Percentiles rank a stretch among this genome's conserved stretches.
These are phyloP conservation scores for Epinephelus fuscoguttatus DNA, from an alignment of 2,113 vertebrate genomes.

Conservation along the genomic window DNA sequence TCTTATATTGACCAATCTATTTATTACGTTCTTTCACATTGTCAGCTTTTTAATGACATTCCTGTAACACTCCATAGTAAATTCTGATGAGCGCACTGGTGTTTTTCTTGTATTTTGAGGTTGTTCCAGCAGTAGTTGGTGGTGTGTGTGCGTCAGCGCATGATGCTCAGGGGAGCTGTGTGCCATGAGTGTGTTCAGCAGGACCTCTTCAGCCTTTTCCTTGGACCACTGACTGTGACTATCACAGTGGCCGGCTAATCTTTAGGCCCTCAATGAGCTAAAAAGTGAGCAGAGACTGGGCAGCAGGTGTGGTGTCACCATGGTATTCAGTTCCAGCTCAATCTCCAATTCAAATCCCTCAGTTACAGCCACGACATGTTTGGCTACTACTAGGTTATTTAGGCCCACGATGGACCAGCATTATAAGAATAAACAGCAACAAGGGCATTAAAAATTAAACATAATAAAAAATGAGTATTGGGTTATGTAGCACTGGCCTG, in stretches of 20 bases:
- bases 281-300: constrained; percentile 20
- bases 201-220: constrained; percentile 42
- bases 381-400: neutral
- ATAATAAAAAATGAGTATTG: neutral
- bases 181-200: constrained; percentile 20
- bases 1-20: neutral
- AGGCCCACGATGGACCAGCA: neutral
- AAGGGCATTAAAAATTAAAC: neutral
- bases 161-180: constrained; percentile 1
- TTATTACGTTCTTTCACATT: neutral
- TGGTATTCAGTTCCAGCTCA: constrained; percentile 18
- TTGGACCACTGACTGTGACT: constrained; percentile 55
- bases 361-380: constrained; percentile 5
- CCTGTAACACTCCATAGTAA: neutral
- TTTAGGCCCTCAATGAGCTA: constrained; percentile 49
- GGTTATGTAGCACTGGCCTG: neutral
- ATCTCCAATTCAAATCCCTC: constrained; percentile 51
- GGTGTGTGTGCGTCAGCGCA: neutral
- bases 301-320: constrained; percentile 48
- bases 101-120: neutral
- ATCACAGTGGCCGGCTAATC: constrained; percentile 35
- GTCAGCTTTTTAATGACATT: neutral
- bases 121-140: neutral
- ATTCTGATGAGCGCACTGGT: neutral
- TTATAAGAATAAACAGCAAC: neutral